Evolutionary conservation across 2,888 invertebrate species (phyloP), one percentile per base, ranked within the genome.

Genomic region (Ephialtes manifestator): DNA sequence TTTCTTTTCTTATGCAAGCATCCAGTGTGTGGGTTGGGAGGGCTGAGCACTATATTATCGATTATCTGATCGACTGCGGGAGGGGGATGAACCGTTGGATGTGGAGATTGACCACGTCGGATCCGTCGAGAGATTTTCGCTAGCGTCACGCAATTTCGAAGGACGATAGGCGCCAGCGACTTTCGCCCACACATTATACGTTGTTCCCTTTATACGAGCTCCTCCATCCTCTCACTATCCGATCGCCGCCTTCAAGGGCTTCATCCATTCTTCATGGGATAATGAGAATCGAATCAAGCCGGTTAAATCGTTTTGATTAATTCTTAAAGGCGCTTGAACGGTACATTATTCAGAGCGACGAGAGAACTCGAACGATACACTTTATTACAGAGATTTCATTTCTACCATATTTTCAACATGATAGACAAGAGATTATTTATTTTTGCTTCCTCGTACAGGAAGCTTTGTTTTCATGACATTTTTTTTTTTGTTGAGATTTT

Each of bases 221-320:
- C 10, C 63, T 8, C 10, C n/a, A 53, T 48, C 55, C 35, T 20
- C 20, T 24, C 24, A 13, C 53, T 43, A 43, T 55, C 28, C 55
- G 28, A 43, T 24, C 10, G 39, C 13, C 20, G 24, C 65, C 43
- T 67, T 31, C 0, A 55, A 39, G 8, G 43, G 53, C 46, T 81
- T 68, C 58, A 58, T 75, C 65, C 67, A 71, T 70, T 68, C 74
- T 68, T 77, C 74, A 67, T 74, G 81, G 81, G 35, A 81, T 68
- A 74, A 81, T 74, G 55, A 74, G 53, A 60, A 81, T 58, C 68
- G 67, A 74, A 81, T 74, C 31, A 81, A 55, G 43, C 74, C 65
- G 5, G 53, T 28, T 39, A 72, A 68, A 58, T 48, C 74, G 35
- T 46, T 75, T 48, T 31, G 67, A 74, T 81, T 39, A 81, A 81